Evolutionary conservation across 1,140 invertebrate species (phyloP).

Genomic region (Potamilus streckersoni): DNA sequence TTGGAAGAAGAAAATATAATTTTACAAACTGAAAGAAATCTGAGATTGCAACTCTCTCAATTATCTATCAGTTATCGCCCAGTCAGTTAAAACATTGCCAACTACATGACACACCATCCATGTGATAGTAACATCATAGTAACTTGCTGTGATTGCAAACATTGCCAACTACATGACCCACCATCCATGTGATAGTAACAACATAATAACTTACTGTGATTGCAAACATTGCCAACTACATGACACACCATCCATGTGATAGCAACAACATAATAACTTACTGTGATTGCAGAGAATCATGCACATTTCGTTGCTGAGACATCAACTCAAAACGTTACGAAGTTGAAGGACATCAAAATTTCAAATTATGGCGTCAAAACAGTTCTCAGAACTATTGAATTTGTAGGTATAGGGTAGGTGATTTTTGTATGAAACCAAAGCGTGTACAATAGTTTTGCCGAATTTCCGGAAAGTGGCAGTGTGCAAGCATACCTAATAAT

Average conservation of each 20-base stretch:
- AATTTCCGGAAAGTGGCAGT: not conserved
- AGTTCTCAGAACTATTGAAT: constrained; percentile 11
- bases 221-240: constrained; percentile 20
- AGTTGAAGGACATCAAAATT: not conserved
- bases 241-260: constrained; percentile 8
- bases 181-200: constrained; percentile 1
- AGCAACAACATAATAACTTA: not conserved
- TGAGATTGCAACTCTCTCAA: constrained; percentile 27
- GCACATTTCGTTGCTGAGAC: constrained; percentile 18
- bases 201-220: constrained; percentile 4
- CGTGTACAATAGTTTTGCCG: not conserved
- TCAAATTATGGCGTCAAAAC: not conserved
- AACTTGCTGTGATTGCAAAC: no score
- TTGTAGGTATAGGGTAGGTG: not conserved
- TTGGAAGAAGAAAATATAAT: constrained; percentile 31
- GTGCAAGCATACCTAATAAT: constrained; percentile 3
- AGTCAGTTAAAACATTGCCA: constrained; percentile 12
- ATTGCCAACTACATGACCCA: constrained; percentile 24
- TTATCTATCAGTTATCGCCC: constrained; percentile 25
- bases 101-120: constrained; percentile 23
- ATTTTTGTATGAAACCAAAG: not conserved
- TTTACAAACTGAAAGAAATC: constrained; percentile 35
- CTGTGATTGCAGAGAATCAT: constrained; percentile 15
- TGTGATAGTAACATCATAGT: not conserved
- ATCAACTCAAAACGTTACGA: constrained; percentile 1